Percentiles rank a stretch among this genome's conserved stretches.
These are phyloP conservation scores for Gibbula magus DNA, from an alignment of 2,888 invertebrate genomes.

Conservation along the genomic window DNA sequence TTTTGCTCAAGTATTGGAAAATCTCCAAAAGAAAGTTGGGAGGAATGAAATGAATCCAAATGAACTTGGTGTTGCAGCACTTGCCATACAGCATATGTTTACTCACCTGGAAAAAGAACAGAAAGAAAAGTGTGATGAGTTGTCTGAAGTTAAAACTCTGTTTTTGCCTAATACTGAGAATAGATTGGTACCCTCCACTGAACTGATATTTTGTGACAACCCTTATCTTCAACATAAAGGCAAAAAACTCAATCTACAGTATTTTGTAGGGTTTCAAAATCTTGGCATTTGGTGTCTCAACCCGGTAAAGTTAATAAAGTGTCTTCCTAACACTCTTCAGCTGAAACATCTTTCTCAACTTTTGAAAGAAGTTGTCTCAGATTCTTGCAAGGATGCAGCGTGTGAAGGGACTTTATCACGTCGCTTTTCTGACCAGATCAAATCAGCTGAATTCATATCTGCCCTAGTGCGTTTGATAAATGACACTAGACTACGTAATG, in stretches of 20 bases:
- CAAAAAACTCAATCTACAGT: slow-evolving; percentile 14
- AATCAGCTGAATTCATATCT: background rate
- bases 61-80: slow-evolving; percentile 39
- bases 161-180: slow-evolving; percentile 26
- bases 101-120: background rate
- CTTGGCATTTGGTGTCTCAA: slow-evolving; percentile 17
- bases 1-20: slow-evolving; percentile 49
- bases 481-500: background rate
- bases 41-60: slow-evolving; percentile 39
- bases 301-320: slow-evolving; percentile 27
- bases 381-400: background rate
- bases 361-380: slow-evolving; percentile 44
- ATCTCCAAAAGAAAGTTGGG: slow-evolving; percentile 34
- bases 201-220: slow-evolving; percentile 36
- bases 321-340: slow-evolving; percentile 39
- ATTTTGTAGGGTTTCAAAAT: slow-evolving; percentile 33
- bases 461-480: background rate
- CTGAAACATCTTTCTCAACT: slow-evolving; percentile 47
- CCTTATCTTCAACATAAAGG: slow-evolving; percentile 3
- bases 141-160: background rate
- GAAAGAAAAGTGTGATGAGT: background rate
- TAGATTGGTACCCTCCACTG: slow-evolving; percentile 28
- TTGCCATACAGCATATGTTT: slow-evolving; percentile 35
- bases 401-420: background rate
- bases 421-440: background rate